Evolutionary conservation across 2,888 invertebrate genomes (phyloP).

Genomic region (Mythimna vitellina): DNA sequence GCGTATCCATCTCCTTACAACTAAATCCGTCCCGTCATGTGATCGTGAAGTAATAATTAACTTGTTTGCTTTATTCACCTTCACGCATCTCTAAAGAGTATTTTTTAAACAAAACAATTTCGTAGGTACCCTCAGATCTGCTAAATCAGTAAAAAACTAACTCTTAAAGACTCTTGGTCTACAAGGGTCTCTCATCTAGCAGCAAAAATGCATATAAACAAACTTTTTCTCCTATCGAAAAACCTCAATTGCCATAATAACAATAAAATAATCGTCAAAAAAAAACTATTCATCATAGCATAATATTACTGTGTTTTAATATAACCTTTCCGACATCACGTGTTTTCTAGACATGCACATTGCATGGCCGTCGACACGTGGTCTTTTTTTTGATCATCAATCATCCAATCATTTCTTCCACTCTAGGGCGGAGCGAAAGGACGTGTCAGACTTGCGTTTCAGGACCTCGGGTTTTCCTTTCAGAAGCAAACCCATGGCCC

Average conservation of each 20-base stretch:
- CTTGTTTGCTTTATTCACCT: not conserved
- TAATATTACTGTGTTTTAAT: not conserved
- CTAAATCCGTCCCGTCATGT: no score
- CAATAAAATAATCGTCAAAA: not conserved
- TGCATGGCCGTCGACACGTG: constrained; percentile 27
- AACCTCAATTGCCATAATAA: not conserved
- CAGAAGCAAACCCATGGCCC: no score
- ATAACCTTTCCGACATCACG: constrained; percentile 23
- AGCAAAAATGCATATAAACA: not conserved
- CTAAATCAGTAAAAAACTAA: no score
- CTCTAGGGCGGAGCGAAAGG: no score
- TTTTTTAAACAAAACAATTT: not conserved
- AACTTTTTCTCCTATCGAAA: constrained; percentile 6
- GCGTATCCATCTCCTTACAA: no score
- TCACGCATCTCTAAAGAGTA: not conserved
- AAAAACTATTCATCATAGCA: not conserved
- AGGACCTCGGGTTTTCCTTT: no score
- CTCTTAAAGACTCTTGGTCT: no score
- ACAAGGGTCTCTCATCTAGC: not conserved
- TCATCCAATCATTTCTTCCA: no score
- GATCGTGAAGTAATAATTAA: not conserved
- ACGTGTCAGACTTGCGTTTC: no score
- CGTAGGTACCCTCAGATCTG: not conserved
- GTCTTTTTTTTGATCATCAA: not conserved
- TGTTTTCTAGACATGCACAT: constrained; percentile 3